Percentiles rank a stretch among this genome's conserved stretches.
Conservation (phyloP, 2,888 invertebrate genomes). For the Poecilus cupreus region DNA sequence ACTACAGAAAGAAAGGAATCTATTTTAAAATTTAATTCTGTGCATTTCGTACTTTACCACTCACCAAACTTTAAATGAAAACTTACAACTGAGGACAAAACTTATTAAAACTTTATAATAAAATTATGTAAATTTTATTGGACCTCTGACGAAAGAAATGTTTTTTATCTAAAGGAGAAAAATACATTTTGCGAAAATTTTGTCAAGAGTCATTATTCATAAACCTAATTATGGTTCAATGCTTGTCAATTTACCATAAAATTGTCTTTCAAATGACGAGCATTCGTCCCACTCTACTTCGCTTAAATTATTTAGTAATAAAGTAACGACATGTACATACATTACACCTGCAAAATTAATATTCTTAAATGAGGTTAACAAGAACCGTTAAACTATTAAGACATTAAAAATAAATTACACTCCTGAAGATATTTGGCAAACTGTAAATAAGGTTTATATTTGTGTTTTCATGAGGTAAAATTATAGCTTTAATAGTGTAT, state of each 20-base stretch:
- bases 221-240: neutral
- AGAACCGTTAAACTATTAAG: neutral
- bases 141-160: neutral
- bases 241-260: constrained; percentile 1
- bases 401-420: neutral
- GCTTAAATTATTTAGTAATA: neutral
- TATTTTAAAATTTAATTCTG: too few species aligned
- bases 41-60: too few species aligned
- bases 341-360: constrained; percentile 2
- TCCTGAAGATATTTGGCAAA: too few species aligned
- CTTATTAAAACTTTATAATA: too few species aligned
- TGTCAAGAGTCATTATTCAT: neutral
- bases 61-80: too few species aligned
- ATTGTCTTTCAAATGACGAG: neutral
- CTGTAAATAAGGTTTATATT: too few species aligned
- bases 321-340: neutral
- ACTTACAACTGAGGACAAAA: too few species aligned
- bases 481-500: too few species aligned
- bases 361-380: neutral
- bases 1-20: too few species aligned
- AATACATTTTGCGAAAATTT: neutral
- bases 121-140: too few species aligned
- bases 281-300: constrained; percentile 8
- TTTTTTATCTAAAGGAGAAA: neutral
- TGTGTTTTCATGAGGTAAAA: too few species aligned